phyloP scores from a whole-genome alignment of 1,140 invertebrate genomes.

The Macrocentrus cingulum region DNA sequence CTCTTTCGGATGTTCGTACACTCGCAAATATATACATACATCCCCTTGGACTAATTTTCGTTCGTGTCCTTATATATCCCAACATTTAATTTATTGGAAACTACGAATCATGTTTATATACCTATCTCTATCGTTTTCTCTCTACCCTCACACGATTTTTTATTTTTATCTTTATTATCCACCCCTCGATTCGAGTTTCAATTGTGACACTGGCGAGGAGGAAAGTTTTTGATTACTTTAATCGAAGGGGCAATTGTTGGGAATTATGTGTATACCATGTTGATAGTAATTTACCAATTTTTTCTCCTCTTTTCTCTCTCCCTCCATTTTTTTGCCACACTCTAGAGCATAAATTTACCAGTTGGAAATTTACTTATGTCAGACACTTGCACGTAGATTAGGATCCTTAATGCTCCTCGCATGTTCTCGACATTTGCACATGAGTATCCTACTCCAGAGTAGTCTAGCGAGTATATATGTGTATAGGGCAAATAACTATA shows the following conservation, averaged over 20 bases:
- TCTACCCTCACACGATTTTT: slow-evolving; percentile 1
- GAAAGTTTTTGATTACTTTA: too few relatives aligned
- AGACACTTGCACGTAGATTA: slow-evolving; percentile 43
- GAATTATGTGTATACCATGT: too few relatives aligned
- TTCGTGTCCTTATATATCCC: slow-evolving; percentile 52
- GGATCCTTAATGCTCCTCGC: slow-evolving; percentile 48
- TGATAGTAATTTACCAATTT: not conserved
- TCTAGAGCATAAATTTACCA: too few relatives aligned
- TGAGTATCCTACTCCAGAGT: not conserved
- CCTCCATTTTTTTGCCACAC: too few relatives aligned
- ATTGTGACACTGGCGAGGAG: too few relatives aligned
- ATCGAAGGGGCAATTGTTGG: too few relatives aligned
- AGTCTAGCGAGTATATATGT: not conserved
- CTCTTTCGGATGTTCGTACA: slow-evolving; percentile 28
- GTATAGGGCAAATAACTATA: slow-evolving; percentile 48
- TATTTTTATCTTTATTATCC: slow-evolving; percentile 9
- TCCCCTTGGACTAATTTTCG: slow-evolving; percentile 48
- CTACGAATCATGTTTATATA: slow-evolving; percentile 26
- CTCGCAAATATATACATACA: slow-evolving; percentile 14
- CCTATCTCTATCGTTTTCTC: too few relatives aligned
- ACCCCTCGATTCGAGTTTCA: not conserved
- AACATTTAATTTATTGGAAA: slow-evolving; percentile 49
- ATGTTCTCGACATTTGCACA: slow-evolving; percentile 35
- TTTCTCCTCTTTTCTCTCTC: not conserved
- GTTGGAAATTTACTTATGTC: too few relatives aligned